A percentile compares a stretch with the other conserved stretches of the same genome.
Evolutionary conservation across 1,140 invertebrate species (phyloP).

Genomic region (Mizuhopecten yessoensis): DNA sequence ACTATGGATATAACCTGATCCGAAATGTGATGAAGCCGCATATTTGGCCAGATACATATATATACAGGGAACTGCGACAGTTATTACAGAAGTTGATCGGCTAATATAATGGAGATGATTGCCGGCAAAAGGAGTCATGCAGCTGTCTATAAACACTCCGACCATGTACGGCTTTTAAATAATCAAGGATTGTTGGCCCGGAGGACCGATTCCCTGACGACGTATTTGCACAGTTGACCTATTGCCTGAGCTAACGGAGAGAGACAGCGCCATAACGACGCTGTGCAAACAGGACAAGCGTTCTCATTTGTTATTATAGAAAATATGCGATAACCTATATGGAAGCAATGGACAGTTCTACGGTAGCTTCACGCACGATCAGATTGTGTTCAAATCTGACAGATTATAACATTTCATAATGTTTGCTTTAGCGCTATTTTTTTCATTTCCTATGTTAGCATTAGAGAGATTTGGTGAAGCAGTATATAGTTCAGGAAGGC

Average conservation of each 20-base stretch:
- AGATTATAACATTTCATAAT: neutral
- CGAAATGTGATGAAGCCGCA: conserved; percentile 21
- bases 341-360: conserved; percentile 7
- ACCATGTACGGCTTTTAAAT: conserved; percentile 34
- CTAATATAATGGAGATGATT: conserved; percentile 39
- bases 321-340: conserved; percentile 22
- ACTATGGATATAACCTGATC: conserved; percentile 14
- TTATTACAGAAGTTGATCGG: conserved; percentile 33
- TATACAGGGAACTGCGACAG: conserved; percentile 7
- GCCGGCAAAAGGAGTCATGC: conserved; percentile 11
- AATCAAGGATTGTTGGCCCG: neutral
- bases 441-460: neutral
- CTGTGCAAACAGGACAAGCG: conserved; percentile 14
- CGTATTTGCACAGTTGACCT: conserved; percentile 24
- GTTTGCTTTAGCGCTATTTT: neutral
- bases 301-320: conserved; percentile 34
- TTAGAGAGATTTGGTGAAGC: no score
- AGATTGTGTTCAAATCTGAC: neutral
- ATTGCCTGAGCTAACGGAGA: conserved; percentile 17
- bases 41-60: neutral
- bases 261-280: conserved; percentile 12
- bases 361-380: conserved; percentile 8
- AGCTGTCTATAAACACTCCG: conserved; percentile 27
- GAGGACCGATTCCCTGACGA: neutral
- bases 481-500: neutral